Evolutionary conservation across 2,888 invertebrate species (phyloP).

Genomic region (Latheticus oryzae): DNA sequence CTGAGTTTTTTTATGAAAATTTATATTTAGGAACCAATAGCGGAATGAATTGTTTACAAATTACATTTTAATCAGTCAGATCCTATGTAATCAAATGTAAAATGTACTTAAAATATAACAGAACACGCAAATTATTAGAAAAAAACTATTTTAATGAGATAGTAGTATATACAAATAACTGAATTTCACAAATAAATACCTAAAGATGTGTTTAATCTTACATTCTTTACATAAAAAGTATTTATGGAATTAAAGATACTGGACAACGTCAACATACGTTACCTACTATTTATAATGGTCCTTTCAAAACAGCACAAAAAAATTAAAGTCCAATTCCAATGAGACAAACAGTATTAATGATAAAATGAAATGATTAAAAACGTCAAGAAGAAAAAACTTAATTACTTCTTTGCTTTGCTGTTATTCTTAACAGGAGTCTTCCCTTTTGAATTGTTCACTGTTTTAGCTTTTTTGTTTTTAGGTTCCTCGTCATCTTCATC

Average conservation of each 20-base stretch:
- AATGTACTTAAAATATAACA: too few species aligned
- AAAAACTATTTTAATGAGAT: slow-evolving; percentile 63
- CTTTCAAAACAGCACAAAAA: slow-evolving; percentile 38
- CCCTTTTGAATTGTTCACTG: slow-evolving; percentile 78
- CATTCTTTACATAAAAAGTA: slow-evolving; percentile 47
- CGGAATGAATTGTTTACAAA: too few species aligned
- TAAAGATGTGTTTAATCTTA: slow-evolving; percentile 46
- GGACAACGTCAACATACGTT: slow-evolving; percentile 35
- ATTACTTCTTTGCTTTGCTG: slow-evolving; percentile 76
- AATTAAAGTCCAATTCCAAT: slow-evolving; percentile 34
- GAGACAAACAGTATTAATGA: slow-evolving; percentile 31
- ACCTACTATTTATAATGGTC: slow-evolving; percentile 32
- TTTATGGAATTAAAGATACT: slow-evolving; percentile 46
- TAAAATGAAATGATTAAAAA: slow-evolving; percentile 35
- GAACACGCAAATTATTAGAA: slow-evolving; percentile 47
- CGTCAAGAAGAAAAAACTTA: slow-evolving; percentile 27
- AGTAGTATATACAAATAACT: slow-evolving; percentile 62
- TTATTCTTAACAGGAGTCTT: slow-evolving; percentile 71
- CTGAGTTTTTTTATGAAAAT: too few species aligned
- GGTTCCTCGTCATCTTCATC: slow-evolving; percentile 83
- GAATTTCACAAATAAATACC: slow-evolving; percentile 58
- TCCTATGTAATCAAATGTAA: too few species aligned
- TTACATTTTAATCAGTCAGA: too few species aligned
- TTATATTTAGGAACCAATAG: too few species aligned
- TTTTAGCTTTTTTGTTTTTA: slow-evolving; percentile 80